Evolutionary conservation across 2,113 vertebrate species (phyloP), one percentile per base, ranked within the genome.

Genomic region (Dasyprocta punctata): DNA sequence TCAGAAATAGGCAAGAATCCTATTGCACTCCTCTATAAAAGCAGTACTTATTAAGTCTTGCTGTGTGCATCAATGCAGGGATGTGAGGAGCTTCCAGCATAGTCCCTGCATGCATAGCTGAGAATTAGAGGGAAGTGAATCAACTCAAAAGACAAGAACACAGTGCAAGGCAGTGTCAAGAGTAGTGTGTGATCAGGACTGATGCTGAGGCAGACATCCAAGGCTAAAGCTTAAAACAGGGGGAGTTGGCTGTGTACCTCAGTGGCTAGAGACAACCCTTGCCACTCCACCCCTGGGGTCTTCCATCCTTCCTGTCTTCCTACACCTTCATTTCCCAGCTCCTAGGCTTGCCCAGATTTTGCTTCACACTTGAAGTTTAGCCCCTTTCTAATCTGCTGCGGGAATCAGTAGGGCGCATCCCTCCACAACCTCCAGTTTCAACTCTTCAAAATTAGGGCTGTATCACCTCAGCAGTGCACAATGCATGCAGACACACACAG

Each of bases 1-100:
- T 61, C 77, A 93, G 97, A 97, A 95, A 82, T 19, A 58, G 67
- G 86, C 49, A 92, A 89, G 89, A 89, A 90, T 52, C 52, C 52
- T n/a, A 16, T 49, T 58, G 77, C 86, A 71, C 52, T 95, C 65
- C 20, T 95, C 65, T 89, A 85, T 65, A 73, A 85, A 85, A 85
- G 58, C 88, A 90, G 67, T 67, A 47, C 84, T 95, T 81, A 89
- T 52, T 85, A 83, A 85, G 38, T 54, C 63, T 88, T 69, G 86
- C 92, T 86, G 71, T 56, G 97, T 61, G 63, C 60, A 93, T 85
- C 85, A 78, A 14, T n/a, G 47, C 49, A 60, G 65, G 47, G 49
- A 38, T 36, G n/a, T 14, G 19, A 94, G 86, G 56, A 33, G 91
- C 54, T 73, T 83, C 94, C 47, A 47, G 47, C 78, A 47, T 3